Conservation (phyloP, 2,113 vertebrate species). For the Perognathus longimembris region DNA sequence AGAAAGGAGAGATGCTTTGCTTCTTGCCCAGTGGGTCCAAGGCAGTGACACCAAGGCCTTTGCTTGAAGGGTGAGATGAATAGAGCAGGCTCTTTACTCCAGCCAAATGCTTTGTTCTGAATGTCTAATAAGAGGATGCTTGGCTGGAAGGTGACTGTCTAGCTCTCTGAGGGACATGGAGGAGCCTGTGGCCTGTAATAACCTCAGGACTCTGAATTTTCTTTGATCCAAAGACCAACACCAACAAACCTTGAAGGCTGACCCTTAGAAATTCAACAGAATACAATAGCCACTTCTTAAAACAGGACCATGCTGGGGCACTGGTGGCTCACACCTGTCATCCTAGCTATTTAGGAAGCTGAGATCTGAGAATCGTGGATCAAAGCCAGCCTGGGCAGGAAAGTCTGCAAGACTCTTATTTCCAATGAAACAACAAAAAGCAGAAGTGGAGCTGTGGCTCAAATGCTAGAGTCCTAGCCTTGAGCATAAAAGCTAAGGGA, state of each 20-base stretch:
- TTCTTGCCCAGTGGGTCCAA: not conserved
- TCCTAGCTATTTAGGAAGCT: too few relatives aligned
- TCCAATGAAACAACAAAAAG: too few relatives aligned
- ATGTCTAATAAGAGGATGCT: too few relatives aligned
- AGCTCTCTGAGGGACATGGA: fast-evolving
- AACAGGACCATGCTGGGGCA: constrained; percentile 30
- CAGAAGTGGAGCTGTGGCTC: too few relatives aligned
- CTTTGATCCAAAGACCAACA: constrained; percentile 20
- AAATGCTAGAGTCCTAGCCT: too few relatives aligned
- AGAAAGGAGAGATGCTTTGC: not conserved
- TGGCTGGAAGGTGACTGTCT: not conserved
- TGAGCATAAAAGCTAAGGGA: too few relatives aligned
- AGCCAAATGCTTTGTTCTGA: too few relatives aligned
- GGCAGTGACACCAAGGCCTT: not conserved
- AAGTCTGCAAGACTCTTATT: too few relatives aligned
- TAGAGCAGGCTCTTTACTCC: too few relatives aligned
- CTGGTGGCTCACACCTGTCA: not conserved
- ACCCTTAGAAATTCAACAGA: constrained; percentile 55
- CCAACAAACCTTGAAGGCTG: not conserved
- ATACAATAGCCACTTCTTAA: constrained; percentile 32
- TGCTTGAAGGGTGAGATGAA: not conserved
- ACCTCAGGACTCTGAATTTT: not conserved
- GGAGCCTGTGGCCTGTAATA: not conserved
- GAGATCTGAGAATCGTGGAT: too few relatives aligned
- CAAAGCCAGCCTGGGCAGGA: too few relatives aligned